Conservation (phyloP, 2,797 vertebrate species). For the Centroberyx gerrardi region DNA sequence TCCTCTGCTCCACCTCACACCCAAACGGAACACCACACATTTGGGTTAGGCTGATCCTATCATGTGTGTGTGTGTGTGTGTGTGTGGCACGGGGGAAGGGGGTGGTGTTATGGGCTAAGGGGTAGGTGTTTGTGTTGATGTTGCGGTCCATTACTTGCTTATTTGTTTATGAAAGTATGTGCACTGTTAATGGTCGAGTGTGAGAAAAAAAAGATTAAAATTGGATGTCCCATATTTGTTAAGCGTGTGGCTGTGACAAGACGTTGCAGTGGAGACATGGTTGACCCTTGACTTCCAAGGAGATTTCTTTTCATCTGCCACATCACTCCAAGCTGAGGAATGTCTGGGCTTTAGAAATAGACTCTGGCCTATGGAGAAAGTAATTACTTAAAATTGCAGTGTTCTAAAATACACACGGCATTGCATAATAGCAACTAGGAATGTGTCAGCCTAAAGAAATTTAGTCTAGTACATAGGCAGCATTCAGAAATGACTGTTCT, state of each 20-base stretch:
- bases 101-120: neutral
- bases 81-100: slow-evolving; percentile 4
- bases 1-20: slow-evolving; percentile 45
- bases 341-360: slow-evolving; percentile 52
- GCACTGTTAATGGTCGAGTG: neutral
- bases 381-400: slow-evolving; percentile 27
- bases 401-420: slow-evolving; percentile 9
- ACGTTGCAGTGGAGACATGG: neutral
- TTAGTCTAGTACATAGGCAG: slow-evolving; percentile 12
- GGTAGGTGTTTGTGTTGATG: neutral
- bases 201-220: neutral
- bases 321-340: slow-evolving; percentile 50
- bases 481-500: neutral
- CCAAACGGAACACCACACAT: slow-evolving; percentile 19
- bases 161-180: neutral
- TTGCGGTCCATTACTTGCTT: no score
- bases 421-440: neutral
- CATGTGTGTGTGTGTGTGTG: neutral
- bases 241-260: slow-evolving; percentile 5
- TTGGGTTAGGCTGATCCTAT: slow-evolving; percentile 18
- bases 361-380: slow-evolving; percentile 17
- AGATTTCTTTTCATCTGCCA: slow-evolving; percentile 10
- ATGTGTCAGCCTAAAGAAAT: slow-evolving; percentile 15
- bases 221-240: neutral
- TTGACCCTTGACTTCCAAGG: slow-evolving; percentile 8